Evolutionary conservation across 2,888 invertebrate species (phyloP), one percentile per base, ranked within the genome.

Genomic region (Microdon myrmicae): DNA sequence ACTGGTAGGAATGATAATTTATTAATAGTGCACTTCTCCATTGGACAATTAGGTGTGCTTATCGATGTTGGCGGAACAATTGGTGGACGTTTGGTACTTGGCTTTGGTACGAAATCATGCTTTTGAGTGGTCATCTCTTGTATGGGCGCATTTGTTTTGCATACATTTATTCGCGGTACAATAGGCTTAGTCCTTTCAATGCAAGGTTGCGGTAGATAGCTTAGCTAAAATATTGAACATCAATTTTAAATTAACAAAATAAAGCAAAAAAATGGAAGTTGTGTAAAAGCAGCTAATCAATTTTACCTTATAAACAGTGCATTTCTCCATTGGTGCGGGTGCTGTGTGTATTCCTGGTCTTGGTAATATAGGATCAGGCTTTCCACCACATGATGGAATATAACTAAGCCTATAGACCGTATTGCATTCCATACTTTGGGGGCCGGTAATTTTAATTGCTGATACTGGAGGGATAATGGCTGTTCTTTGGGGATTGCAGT

Each of bases 101-200:
- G 85, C 71, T 87, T 88, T 1, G 86, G 83, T 19, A 87, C 86
- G 72, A 82, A 90, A 80, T 90, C 89, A 73, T 88, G 88, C 26
- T 88, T 87, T 68, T 88, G 86, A 0, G 89, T 90, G 2, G 90
- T 90, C 58, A 86, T 78, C 67, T 85, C 85, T 77, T 88, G 87
- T 82, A 90, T 86, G n/a, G 89, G 88, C 0, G 84, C 84, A 44
- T 84, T 83, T 0, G 86, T 85, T 71, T 84, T 81, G 71, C 73
- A 51, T 3, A 86, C 81, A 73, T 85, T 86, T 75, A 85, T 85
- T 75, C 84, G 82, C 53, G 87, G 87, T 1, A 83, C 80, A 67
- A 87, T 84, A 1, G 86, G 76, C 23, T 76, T 75, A 2, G 85
- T 82, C 14, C 86, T 85, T 48, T 80, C 74, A 9, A 82, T 79